Evolutionary conservation across 1,140 invertebrate genomes (phyloP), one percentile per base, ranked within the genome.

Genomic region (Charaxes varanes): DNA sequence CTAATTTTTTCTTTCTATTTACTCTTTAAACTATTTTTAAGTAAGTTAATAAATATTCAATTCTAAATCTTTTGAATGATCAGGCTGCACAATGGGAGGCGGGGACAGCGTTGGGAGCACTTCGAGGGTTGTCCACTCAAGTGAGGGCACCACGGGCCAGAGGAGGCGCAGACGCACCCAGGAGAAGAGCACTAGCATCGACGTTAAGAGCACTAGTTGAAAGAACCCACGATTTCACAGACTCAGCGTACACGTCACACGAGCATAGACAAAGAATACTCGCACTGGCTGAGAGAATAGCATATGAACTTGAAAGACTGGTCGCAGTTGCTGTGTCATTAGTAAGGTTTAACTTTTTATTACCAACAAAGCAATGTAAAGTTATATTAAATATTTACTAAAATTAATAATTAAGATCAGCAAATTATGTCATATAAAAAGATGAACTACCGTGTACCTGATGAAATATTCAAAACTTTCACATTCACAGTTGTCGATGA

Each of bases 191-290:
- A 13, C 86, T 99, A 10, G 90, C 91, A 0, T 73, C 88, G 47
- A 93, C 95, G 15, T 88, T 99, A 56, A 96, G 98, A 40, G 90
- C 93, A 18, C 90, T 99, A 10, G 90, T 97, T 16, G 97, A 99
- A 83, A 90, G 96, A 58, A 97, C 95, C 34, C 96, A 98, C 85
- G 98, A 99, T 82, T 99, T 99, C 85, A 99, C 98, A 6, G 97
- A 99, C 84, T 99, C 97, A 38, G 96, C 97, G 35, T 99, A 99
- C 83, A 99, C 97, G 18, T 94, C 91, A 56, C 97, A 99, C 84
- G 95, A 98, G 62, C 95, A 99, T 83, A 88, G 97, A 34, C 96
- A 99, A 85, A 94, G 94, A 69, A 97, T 99, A 58, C 86, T 98
- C 0, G 86, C 95, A 24, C 88, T 96, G n/a, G 94, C 93, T 64